A percentile compares a stretch with the other conserved stretches of the same genome.
phyloP scores from a whole-genome alignment of 2,888 invertebrate genomes.

The Campoplex capitator region DNA sequence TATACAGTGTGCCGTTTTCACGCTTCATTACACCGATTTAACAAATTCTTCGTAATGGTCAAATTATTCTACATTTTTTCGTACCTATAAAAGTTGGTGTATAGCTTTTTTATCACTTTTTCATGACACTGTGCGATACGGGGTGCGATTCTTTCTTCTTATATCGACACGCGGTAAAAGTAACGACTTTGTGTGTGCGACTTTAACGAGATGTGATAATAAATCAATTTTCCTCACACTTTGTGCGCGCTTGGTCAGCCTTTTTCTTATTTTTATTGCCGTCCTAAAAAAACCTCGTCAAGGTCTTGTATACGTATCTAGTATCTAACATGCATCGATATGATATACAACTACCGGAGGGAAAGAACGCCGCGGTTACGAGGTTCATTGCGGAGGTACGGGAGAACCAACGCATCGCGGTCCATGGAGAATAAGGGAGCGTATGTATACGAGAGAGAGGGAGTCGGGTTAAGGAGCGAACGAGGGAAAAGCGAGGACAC shows the following conservation, averaged over 20 bases:
- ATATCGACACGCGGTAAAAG: neutral
- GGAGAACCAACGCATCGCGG: conserved; percentile 32
- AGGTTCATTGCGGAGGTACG: conserved; percentile 48
- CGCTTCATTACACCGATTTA: conserved; percentile 49
- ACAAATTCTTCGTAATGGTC: conserved; percentile 38
- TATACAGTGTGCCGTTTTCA: conserved; percentile 33
- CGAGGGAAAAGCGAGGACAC: conserved; percentile 69
- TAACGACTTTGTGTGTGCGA: neutral
- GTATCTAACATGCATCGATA: conserved; percentile 1
- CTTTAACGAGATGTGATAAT: conserved; percentile 47
- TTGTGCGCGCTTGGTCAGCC: conserved; percentile 34
- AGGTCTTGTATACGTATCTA: conserved; percentile 13
- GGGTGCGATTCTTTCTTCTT: neutral
- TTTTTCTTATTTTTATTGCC: conserved; percentile 48
- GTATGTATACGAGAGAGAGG: neutral
- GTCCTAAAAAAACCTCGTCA: conserved; percentile 15
- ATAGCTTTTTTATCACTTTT: conserved; percentile 2
- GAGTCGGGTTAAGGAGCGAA: conserved; percentile 67
- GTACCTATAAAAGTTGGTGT: conserved; percentile 2
- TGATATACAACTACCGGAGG: conserved; percentile 29
- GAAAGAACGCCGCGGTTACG: conserved; percentile 66
- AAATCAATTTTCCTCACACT: conserved; percentile 50
- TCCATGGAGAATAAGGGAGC: conserved; percentile 2
- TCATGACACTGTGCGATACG: neutral
- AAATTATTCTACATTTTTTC: conserved; percentile 47